Evolutionary conservation across 1,140 invertebrate species (phyloP).

Genomic region (Drosophila ercepeae): DNA sequence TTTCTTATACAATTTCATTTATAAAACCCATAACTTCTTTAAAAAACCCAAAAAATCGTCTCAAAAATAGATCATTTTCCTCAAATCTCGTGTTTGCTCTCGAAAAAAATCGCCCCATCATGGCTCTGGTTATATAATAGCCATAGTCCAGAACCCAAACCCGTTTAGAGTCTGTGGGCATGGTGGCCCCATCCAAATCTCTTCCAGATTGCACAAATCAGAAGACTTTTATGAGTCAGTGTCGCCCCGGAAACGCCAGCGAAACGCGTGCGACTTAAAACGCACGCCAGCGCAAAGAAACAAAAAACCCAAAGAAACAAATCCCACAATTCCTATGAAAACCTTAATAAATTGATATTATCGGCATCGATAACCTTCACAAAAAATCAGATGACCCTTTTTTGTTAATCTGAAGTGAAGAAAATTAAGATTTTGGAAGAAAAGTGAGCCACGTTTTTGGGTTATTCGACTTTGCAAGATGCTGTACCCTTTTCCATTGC

Average conservation of each 20-base stretch:
- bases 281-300: constrained; percentile 13
- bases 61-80: neutral
- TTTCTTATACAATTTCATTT: neutral
- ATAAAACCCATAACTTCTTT: too few species aligned
- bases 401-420: constrained; percentile 5
- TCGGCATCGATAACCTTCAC: neutral
- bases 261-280: constrained; percentile 10
- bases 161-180: constrained; percentile 20
- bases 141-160: neutral
- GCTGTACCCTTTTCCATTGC: constrained; percentile 10
- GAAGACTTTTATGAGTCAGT: constrained; percentile 18
- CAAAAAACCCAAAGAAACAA: neutral
- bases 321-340: constrained; percentile 19
- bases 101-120: constrained; percentile 5
- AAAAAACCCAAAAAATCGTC: neutral
- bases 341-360: constrained; percentile 16
- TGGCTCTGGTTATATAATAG: constrained; percentile 27
- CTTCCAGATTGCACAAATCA: neutral
- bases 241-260: constrained; percentile 7
- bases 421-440: neutral
- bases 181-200: neutral
- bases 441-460: constrained; percentile 25
- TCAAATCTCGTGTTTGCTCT: neutral
- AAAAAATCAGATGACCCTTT: neutral
- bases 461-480: constrained; percentile 2